Base-by-base conservation (phyloP, 2,797 vertebrate genomes). In the Ptychadena robeensis region DNA sequence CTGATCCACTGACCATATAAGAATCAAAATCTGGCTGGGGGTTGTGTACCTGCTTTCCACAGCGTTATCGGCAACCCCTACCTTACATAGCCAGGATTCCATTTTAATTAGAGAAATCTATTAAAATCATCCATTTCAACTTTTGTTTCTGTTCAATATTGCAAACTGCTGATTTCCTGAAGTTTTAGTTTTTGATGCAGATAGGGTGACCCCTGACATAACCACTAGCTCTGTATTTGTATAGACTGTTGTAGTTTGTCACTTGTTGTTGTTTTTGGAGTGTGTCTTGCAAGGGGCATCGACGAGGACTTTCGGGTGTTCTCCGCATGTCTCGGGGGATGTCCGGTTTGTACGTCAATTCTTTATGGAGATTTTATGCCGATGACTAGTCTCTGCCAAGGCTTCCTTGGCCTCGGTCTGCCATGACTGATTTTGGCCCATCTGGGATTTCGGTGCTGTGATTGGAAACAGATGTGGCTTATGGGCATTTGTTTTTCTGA, bases 371-470 rank as follows among this genome's bases (percentile, higher is more conserved):
- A 65, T 73, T 71, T 61, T 79, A 34, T 69, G 73, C 35, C 34
- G 38, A 37, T 71, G 57, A 48, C 34, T 27, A n/a, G 81, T 78
- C 64, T 40, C 73, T 82, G 65, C 75, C 74, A 59, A 38, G 53
- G n/a, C 14, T 12, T 61, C 8, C 25, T 66, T 73, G 38, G 38
- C 61, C 63, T 74, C 64, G 8, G 22, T 75, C 38, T 35, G 64
- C 77, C 82, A 80, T 84, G 67, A 22, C 82, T 80, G 77, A 59
- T 69, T 48, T 74, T 75, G 77, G 37, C 38, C 70, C 77, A 84
- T 80, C 27, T 80, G 77, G 71, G 77, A 80, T n/a, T 11, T 15
- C 18, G n/a, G 53, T 18, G 12, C 0, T 0, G 65, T 2, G 40
- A 68, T 61, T 32, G 75, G 22, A 72, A 40, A 14, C 37, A 70